A percentile compares a stretch with the other conserved stretches of the same genome.
phyloP scores from a whole-genome alignment of 2,797 vertebrate species.

The Acanthurus lineatus region DNA sequence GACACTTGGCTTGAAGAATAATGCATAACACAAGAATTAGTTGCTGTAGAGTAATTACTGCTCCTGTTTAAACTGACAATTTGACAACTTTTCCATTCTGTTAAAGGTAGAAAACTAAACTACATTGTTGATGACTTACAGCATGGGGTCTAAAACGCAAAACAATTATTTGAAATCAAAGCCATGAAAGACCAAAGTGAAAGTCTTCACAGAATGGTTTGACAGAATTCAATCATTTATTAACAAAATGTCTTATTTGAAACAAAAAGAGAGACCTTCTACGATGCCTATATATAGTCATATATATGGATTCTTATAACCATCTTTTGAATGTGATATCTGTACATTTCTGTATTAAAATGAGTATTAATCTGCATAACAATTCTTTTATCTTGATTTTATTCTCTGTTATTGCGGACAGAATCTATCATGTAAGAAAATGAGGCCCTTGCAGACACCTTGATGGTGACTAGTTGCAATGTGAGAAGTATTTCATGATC shows the following conservation, averaged over 20 bases:
- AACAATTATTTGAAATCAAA: background rate
- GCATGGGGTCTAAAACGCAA: background rate
- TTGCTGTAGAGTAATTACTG: background rate
- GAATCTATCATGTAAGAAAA: background rate
- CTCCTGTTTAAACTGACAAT: background rate
- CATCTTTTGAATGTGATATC: slow-evolving; percentile 3
- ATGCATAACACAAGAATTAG: background rate
- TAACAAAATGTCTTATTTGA: background rate
- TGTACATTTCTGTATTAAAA: background rate
- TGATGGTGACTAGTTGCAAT: slow-evolving; percentile 6
- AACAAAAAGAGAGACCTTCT: background rate
- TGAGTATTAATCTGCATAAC: background rate
- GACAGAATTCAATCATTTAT: background rate
- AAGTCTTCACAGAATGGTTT: background rate
- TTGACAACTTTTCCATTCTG: background rate
- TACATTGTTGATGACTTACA: background rate
- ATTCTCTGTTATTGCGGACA: background rate
- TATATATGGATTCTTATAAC: background rate
- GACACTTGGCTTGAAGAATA: background rate
- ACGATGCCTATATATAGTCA: background rate
- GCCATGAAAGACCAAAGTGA: background rate
- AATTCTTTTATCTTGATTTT: background rate
- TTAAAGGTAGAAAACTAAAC: background rate
- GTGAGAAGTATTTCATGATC: slow-evolving; percentile 20
- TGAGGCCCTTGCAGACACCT: slow-evolving; percentile 21